Evolutionary conservation across 2,888 invertebrate species (phyloP).

Genomic region (Alitta virens): DNA sequence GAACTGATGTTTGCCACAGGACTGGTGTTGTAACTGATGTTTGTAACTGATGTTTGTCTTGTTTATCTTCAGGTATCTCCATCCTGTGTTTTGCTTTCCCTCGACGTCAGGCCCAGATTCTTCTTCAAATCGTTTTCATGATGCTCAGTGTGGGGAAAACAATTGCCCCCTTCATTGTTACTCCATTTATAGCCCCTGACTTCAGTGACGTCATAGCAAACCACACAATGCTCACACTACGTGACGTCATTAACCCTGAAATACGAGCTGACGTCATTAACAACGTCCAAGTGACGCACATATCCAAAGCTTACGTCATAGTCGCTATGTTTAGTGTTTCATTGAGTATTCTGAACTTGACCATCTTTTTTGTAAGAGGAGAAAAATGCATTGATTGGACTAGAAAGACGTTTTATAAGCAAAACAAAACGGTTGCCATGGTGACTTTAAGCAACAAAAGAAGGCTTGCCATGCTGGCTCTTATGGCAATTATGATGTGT

Average conservation of each 20-base stretch:
- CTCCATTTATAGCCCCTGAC: conserved; percentile 7
- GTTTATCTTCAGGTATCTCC: conserved; percentile 2
- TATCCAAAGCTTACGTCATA: background rate
- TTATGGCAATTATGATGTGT: conserved; percentile 6
- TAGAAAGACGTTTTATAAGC: too few species aligned
- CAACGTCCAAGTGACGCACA: background rate
- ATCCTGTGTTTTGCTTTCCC: conserved; percentile 7
- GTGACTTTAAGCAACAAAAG: background rate
- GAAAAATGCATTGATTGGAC: too few species aligned
- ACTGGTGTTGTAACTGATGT: too few species aligned
- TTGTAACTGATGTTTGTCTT: background rate
- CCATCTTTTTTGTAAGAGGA: background rate
- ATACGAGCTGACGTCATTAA: background rate
- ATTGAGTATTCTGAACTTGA: background rate
- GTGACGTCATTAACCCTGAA: background rate
- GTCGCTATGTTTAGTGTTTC: background rate
- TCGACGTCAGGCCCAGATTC: background rate
- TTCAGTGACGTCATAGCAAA: background rate
- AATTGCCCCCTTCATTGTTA: conserved; percentile 4
- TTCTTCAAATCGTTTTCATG: conserved; percentile 5
- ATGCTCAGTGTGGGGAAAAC: conserved; percentile 9
- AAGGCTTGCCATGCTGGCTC: background rate
- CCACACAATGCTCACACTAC: background rate
- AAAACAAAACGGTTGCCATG: too few species aligned
- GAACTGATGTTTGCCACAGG: too few species aligned